phyloP scores from a whole-genome alignment of 2,113 vertebrate genomes.

The Elanoides forficatus region DNA sequence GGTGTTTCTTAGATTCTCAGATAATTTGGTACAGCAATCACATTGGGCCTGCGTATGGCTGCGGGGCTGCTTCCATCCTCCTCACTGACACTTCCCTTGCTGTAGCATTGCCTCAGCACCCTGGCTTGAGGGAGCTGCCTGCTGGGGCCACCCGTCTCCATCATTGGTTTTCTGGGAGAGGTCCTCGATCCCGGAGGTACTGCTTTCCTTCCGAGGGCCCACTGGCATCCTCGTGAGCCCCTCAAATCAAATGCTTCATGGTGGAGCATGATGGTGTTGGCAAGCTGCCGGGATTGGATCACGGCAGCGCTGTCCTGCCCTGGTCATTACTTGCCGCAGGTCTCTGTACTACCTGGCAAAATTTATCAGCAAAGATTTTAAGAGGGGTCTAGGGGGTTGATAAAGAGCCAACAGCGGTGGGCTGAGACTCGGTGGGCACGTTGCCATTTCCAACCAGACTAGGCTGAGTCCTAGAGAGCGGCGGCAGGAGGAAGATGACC shows the following conservation, averaged over 20 bases:
- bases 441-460: neutral
- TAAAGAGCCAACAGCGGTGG: neutral
- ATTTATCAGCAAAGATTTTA: neutral
- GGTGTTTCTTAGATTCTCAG: neutral
- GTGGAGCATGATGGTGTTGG: rapidly evolving
- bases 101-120: neutral
- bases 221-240: neutral
- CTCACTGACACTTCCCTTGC: neutral
- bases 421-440: rapidly evolving
- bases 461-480: neutral
- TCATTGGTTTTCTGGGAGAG: neutral
- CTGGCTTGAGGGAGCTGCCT: neutral
- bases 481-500: rapidly evolving
- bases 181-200: neutral
- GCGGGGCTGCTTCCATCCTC: rapidly evolving
- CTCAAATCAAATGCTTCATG: rapidly evolving
- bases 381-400: neutral
- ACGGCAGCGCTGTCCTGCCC: neutral
- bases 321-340: rapidly evolving
- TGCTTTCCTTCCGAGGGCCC: neutral
- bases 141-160: neutral
- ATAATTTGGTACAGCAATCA: neutral
- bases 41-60: neutral
- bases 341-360: neutral
- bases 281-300: neutral